A percentile compares a stretch with the other conserved stretches of the same genome.
Evolutionary conservation across 2,888 invertebrate genomes (phyloP).

Genomic region (Carcina quercana): DNA sequence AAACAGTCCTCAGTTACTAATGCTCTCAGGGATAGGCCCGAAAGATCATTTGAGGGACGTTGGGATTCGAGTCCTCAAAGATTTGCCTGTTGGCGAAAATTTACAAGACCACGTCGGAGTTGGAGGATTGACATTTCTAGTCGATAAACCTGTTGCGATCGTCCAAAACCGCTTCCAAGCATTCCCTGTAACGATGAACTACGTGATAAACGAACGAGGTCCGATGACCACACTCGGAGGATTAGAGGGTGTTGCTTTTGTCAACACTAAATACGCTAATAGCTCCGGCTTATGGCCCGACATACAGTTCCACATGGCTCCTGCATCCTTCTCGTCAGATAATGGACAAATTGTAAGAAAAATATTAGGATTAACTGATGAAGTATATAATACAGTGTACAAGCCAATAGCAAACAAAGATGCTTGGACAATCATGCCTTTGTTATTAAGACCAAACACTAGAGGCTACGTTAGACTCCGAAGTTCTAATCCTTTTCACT

Average conservation of each 20-base stretch:
- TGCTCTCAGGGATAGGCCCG: slow-evolving; percentile 92
- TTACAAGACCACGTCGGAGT: slow-evolving; percentile 92
- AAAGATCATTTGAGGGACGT: slow-evolving; percentile 78
- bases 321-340: slow-evolving; percentile 89
- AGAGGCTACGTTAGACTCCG: slow-evolving; percentile 84
- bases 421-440: slow-evolving; percentile 90
- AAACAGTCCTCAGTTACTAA: slow-evolving; percentile 92
- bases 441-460: slow-evolving; percentile 86
- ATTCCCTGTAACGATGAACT: slow-evolving; percentile 85
- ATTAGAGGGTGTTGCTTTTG: slow-evolving; percentile 90
- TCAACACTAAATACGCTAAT: slow-evolving; percentile 89
- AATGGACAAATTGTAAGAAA: slow-evolving; percentile 83
- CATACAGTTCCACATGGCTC: slow-evolving; percentile 94
- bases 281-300: slow-evolving; percentile 87
- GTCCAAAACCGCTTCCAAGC: slow-evolving; percentile 86
- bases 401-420: slow-evolving; percentile 86
- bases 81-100: slow-evolving; percentile 86
- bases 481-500: slow-evolving; percentile 88
- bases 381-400: slow-evolving; percentile 85
- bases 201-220: slow-evolving; percentile 84
- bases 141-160: slow-evolving; percentile 89
- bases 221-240: slow-evolving; percentile 93
- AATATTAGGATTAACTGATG: slow-evolving; percentile 86
- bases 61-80: slow-evolving; percentile 82
- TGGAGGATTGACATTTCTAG: slow-evolving; percentile 85